A percentile compares a stretch with the other conserved stretches of the same genome.
Conservation (phyloP, 2,797 vertebrate species). For the Sciurus vulgaris region DNA sequence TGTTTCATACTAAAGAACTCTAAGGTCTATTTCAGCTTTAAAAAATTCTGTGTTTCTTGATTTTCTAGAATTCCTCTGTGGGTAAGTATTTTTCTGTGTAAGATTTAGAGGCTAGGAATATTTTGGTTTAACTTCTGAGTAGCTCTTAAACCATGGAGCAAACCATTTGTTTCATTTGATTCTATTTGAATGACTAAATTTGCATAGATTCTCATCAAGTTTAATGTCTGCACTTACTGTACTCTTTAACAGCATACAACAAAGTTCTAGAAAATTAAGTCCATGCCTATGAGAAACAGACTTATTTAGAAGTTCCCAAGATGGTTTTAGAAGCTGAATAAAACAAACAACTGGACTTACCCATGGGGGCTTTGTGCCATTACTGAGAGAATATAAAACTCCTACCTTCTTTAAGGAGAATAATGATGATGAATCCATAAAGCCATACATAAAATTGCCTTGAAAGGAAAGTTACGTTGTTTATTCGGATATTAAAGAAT, state of each 20-base stretch:
- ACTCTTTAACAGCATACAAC: not conserved
- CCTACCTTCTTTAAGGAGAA: not conserved
- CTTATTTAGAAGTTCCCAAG: constrained; percentile 29
- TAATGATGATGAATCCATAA: not conserved
- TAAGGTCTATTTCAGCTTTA: not conserved
- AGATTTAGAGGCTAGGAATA: not conserved
- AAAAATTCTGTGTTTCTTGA: not conserved
- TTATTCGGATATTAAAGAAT: not conserved
- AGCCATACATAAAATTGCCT: not conserved
- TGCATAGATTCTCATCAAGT: constrained; percentile 61
- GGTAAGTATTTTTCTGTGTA: not conserved
- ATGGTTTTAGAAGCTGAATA: constrained; percentile 27
- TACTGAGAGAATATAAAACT: not conserved
- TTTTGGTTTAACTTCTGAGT: constrained; percentile 58
- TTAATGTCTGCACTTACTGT: constrained; percentile 45
- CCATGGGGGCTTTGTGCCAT: not conserved
- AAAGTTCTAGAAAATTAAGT: constrained; percentile 8
- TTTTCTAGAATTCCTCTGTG: not conserved
- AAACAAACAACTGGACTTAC: constrained; percentile 8
- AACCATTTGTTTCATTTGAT: constrained; percentile 40
- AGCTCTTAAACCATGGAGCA: constrained; percentile 2
- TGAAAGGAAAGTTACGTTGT: constrained; percentile 1
- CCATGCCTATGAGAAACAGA: constrained; percentile 10
- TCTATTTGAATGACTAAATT: constrained; percentile 60
- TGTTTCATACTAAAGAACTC: not conserved